Evolutionary conservation across 2,113 vertebrate genomes (phyloP).

Genomic region (Tetrao urogallus): DNA sequence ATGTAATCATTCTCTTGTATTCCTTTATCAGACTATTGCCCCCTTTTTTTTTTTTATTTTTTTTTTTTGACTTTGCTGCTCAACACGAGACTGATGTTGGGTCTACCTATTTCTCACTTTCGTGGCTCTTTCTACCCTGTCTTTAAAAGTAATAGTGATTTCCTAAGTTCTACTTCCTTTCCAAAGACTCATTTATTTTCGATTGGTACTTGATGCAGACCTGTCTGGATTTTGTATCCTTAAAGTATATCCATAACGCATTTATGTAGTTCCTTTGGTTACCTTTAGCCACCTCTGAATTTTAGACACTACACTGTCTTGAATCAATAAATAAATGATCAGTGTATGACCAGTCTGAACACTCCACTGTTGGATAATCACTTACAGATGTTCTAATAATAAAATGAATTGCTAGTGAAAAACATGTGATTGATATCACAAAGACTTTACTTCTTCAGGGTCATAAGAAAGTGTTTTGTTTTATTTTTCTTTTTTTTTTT

Average conservation of each 20-base stretch:
- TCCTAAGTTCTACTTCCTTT: background rate
- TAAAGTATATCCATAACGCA: background rate
- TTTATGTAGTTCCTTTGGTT: background rate
- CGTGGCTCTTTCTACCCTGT: background rate
- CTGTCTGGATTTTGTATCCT: background rate
- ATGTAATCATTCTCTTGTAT: background rate
- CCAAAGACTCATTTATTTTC: background rate
- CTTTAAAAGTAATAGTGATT: background rate
- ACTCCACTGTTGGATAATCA: background rate
- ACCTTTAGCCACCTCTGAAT: background rate
- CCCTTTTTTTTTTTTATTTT: background rate
- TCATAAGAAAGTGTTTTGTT: rapidly evolving
- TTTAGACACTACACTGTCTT: background rate
- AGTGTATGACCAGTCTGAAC: background rate
- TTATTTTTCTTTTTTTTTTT: background rate
- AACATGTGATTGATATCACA: background rate
- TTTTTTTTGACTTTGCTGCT: background rate
- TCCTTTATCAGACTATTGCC: background rate
- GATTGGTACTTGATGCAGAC: background rate
- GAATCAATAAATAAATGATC: background rate
- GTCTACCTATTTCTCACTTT: background rate
- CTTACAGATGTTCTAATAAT: background rate
- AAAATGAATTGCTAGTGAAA: background rate
- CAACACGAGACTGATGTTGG: background rate
- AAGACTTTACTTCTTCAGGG: background rate